Conservation (phyloP, 2,797 vertebrate genomes). For the Acanthurus lineatus region DNA sequence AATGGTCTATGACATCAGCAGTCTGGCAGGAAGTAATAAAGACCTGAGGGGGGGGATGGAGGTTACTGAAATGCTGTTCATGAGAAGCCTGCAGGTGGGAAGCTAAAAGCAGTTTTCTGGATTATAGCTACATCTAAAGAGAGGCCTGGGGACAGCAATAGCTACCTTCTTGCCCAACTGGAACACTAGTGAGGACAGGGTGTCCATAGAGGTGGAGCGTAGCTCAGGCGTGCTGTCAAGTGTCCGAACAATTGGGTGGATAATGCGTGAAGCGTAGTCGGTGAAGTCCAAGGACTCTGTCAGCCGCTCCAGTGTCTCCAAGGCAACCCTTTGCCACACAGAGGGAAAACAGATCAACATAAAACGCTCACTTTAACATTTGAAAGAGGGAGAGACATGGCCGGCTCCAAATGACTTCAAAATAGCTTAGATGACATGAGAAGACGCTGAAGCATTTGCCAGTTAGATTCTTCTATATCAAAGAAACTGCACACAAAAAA, state of each 20-base stretch:
- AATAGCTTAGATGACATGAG: constrained; percentile 2
- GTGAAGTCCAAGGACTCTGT: constrained; percentile 98
- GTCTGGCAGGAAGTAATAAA: constrained; percentile 81
- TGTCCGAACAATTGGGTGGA: constrained; percentile 95
- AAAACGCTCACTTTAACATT: constrained; percentile 12
- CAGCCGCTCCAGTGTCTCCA: constrained; percentile 96
- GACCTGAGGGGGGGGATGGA: constrained; percentile 12
- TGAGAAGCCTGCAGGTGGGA: constrained; percentile 62
- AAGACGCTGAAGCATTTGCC: constrained; percentile 16
- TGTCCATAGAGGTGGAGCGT: constrained; percentile 96
- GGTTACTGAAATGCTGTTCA: constrained; percentile 46
- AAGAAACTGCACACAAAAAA: constrained; percentile 21
- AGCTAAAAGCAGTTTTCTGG: constrained; percentile 43
- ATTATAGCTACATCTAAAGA: constrained; percentile 50
- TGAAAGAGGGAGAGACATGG: constrained; percentile 4
- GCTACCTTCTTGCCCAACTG: constrained; percentile 98
- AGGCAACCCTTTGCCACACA: constrained; percentile 87
- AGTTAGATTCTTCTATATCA: constrained; percentile 22
- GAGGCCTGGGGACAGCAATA: constrained; percentile 39
- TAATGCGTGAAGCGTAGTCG: constrained; percentile 97
- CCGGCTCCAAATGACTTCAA: background rate
- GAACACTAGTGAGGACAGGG: constrained; percentile 96
- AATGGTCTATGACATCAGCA: constrained; percentile 77
- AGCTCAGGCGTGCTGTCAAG: constrained; percentile 96
- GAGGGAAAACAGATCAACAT: constrained; percentile 57